These are phyloP conservation scores for Unio delphinus DNA, from an alignment of 2,888 invertebrate species.

Conservation along the genomic window DNA sequence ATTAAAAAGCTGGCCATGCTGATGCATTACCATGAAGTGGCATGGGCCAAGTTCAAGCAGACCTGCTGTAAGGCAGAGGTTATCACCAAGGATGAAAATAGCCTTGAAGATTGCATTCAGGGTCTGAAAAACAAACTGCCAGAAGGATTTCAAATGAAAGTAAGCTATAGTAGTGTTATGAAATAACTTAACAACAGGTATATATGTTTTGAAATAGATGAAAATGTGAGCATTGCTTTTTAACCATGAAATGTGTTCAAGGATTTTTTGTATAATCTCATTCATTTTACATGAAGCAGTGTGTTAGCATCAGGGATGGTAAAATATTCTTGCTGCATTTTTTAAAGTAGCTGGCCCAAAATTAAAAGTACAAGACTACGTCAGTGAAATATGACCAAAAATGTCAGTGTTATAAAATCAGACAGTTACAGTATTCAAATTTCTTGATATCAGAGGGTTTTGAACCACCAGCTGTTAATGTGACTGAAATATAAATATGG, in stretches of 20 bases:
- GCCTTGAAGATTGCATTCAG: slow-evolving; percentile 53
- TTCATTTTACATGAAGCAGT: neutral
- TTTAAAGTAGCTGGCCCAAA: no score
- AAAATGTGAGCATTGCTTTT: no score
- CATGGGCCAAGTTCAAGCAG: slow-evolving; percentile 39
- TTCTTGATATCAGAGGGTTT: no score
- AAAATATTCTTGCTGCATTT: no score
- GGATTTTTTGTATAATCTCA: neutral
- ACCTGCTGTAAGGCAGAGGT: slow-evolving; percentile 39
- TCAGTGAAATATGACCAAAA: no score
- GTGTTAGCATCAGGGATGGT: no score
- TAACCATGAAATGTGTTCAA: neutral
- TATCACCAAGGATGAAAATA: slow-evolving; percentile 34
- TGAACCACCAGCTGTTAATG: no score
- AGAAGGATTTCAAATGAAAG: slow-evolving; percentile 46
- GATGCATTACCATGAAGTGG: slow-evolving; percentile 39
- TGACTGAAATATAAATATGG: no score
- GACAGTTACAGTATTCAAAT: no score
- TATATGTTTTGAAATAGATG: neutral
- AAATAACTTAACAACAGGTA: neutral
- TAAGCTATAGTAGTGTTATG: slow-evolving; percentile 5
- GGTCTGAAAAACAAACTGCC: slow-evolving; percentile 41
- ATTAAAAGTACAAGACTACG: no score
- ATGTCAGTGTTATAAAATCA: no score
- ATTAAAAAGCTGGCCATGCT: slow-evolving; percentile 42